phyloP scores from a whole-genome alignment of 2,113 vertebrate genomes.

The Entosphenus tridentatus region DNA sequence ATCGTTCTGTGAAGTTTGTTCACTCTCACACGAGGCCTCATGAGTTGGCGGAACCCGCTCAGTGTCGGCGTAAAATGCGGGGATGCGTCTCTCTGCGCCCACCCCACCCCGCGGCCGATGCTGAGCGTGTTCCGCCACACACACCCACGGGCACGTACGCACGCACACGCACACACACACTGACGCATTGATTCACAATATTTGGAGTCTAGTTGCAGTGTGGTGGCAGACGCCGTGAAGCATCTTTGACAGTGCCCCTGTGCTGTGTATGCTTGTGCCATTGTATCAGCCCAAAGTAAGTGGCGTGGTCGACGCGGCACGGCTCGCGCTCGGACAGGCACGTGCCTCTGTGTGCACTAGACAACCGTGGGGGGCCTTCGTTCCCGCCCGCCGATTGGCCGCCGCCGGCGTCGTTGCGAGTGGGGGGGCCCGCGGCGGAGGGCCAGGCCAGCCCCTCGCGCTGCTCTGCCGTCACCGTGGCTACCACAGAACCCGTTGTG shows the following conservation, averaged over 20 bases:
- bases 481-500: conserved; percentile 5
- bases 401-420: not conserved
- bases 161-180: conserved; percentile 1
- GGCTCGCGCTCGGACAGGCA: conserved; percentile 1
- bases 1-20: too few species aligned
- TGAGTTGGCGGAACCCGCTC: too few species aligned
- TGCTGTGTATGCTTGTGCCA: conserved; percentile 6
- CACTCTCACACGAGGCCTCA: too few species aligned
- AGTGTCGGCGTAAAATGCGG: too few species aligned
- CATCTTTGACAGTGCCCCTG: conserved; percentile 5
- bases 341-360: conserved; percentile 6
- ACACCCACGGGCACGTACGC: not conserved
- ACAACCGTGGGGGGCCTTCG: conserved; percentile 5
- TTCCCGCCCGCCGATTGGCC: conserved; percentile 1
- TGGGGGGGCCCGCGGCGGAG: too few species aligned
- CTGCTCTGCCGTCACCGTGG: not conserved
- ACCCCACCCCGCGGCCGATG: too few species aligned
- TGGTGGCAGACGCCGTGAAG: not conserved
- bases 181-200: not conserved
- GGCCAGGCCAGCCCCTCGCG: too few species aligned
- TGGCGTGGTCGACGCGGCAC: not conserved
- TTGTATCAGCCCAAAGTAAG: conserved; percentile 4
- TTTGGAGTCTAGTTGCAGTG: too few species aligned
- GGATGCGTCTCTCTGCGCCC: too few species aligned
- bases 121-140: not conserved